phyloP scores from a whole-genome alignment of 2,888 invertebrate species.

The Allolobophora icterica region DNA sequence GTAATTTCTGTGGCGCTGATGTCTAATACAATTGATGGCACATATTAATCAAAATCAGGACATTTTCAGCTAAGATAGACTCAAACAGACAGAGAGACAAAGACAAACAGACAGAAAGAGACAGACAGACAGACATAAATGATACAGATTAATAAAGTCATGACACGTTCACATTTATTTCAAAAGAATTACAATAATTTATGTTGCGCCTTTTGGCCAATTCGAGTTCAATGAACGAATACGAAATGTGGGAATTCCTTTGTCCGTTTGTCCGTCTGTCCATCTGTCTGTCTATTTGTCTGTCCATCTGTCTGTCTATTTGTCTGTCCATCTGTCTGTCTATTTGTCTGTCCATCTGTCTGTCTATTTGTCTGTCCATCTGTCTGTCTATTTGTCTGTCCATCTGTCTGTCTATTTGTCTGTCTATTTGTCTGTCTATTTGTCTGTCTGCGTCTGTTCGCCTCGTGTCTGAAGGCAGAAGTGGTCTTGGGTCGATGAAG shows the following conservation, averaged over 20 bases:
- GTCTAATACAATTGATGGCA: too few species aligned
- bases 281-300: not conserved
- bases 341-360: too few species aligned
- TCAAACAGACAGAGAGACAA: too few species aligned
- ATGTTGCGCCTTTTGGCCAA: not conserved
- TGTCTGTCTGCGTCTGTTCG: too few species aligned
- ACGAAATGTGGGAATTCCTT: not conserved
- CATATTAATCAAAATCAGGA: too few species aligned
- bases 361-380: too few species aligned
- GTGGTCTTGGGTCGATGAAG: not conserved
- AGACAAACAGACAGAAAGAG: too few species aligned
- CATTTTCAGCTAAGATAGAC: too few species aligned
- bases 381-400: not conserved
- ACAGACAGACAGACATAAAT: not conserved
- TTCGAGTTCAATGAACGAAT: slow-evolving; percentile 3
- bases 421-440: not conserved
- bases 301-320: too few species aligned
- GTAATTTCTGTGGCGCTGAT: too few species aligned
- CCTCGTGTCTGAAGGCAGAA: not conserved
- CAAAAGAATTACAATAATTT: slow-evolving; percentile 15
- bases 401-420: not conserved
- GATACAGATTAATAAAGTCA: not conserved
- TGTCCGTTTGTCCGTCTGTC: not conserved
- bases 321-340: not conserved
- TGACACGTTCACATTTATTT: not conserved